These are phyloP conservation scores for Agyllia agylla DNA, from an alignment of 2,888 invertebrate genomes.

Conservation along the genomic window DNA sequence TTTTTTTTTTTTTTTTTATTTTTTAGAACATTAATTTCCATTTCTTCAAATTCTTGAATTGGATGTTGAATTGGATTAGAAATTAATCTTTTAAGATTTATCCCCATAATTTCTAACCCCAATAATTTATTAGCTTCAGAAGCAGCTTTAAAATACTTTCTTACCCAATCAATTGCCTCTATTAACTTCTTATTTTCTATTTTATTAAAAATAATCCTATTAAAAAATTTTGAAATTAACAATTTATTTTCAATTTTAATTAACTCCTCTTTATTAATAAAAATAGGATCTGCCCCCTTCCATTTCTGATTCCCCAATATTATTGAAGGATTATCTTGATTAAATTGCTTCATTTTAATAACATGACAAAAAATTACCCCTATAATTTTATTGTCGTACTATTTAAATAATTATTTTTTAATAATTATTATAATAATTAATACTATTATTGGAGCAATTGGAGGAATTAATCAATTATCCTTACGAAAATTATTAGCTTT, in stretches of 20 bases:
- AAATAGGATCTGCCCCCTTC: constrained; percentile 91
- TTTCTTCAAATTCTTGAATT: constrained; percentile 85
- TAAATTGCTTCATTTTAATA: too few species aligned
- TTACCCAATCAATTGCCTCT: constrained; percentile 91
- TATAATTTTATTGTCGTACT: not conserved
- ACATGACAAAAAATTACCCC: not conserved
- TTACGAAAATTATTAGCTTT: too few species aligned
- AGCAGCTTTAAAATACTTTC: constrained; percentile 91
- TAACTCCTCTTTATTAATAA: constrained; percentile 87
- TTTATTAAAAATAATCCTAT: constrained; percentile 22
- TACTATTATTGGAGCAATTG: too few species aligned
- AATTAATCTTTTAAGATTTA: constrained; percentile 93
- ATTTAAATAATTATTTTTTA: not conserved
- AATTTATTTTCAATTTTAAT: constrained; percentile 81
- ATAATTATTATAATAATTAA: too few species aligned
- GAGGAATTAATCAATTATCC: too few species aligned
- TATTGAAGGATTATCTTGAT: too few species aligned
- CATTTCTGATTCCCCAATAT: constrained; percentile 88
- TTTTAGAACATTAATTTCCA: constrained; percentile 86
- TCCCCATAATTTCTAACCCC: constrained; percentile 89
- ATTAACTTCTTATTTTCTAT: constrained; percentile 89
- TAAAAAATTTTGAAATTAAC: too few species aligned
- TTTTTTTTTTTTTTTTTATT: constrained; percentile 88
- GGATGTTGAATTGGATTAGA: constrained; percentile 92
- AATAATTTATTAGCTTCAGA: constrained; percentile 88